phyloP scores from a whole-genome alignment of 2,113 vertebrate genomes.

The Callipepla squamata region DNA sequence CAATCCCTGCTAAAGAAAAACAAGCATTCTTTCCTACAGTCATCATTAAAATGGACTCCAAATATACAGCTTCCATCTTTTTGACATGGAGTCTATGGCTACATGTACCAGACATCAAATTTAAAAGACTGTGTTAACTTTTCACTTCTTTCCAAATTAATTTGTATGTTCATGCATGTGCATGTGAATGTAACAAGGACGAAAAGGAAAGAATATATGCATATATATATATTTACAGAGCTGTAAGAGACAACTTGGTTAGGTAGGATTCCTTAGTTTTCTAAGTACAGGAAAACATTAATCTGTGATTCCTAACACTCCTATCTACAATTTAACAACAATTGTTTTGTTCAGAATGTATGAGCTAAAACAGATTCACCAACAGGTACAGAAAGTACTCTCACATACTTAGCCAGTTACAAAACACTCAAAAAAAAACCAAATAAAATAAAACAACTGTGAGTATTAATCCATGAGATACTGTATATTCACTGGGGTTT shows the following conservation, averaged over 20 bases:
- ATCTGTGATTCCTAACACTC: neutral
- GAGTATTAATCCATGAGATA: neutral
- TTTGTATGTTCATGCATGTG: neutral
- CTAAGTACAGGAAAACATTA: neutral
- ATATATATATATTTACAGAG: neutral
- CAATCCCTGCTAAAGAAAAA: neutral
- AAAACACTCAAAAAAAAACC: neutral
- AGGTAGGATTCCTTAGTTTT: neutral
- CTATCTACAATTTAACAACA: neutral
- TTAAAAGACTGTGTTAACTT: neutral
- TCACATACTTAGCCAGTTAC: neutral
- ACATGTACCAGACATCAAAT: neutral
- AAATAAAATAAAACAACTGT: neutral
- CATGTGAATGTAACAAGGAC: neutral
- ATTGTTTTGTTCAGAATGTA: neutral
- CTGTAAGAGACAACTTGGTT: neutral
- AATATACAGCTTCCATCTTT: neutral
- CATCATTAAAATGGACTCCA: neutral
- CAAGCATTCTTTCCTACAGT: neutral
- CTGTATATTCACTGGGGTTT: neutral
- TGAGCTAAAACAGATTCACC: neutral
- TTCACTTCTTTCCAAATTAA: neutral
- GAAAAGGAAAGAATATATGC: neutral
- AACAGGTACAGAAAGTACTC: neutral
- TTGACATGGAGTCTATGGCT: neutral